Base-by-base conservation (phyloP, 1,140 invertebrate species). In the Conopomorpha cramerella region DNA sequence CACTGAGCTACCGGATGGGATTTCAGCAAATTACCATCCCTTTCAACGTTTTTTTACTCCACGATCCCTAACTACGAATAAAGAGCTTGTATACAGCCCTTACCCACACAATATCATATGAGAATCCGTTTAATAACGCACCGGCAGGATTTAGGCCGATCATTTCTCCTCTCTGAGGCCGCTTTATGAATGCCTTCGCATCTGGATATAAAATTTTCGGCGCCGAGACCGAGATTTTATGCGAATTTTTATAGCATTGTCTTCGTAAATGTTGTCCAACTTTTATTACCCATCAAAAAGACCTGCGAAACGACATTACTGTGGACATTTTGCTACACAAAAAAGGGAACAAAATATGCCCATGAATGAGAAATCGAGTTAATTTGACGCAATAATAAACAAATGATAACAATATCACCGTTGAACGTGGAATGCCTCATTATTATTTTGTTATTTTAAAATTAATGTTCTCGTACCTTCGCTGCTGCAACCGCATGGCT, bases 161-260 rank as follows among this genome's bases (percentile, higher is more conserved):
- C 36, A 62, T 59, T 56, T 47, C 39, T 47, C 34, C 39, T 47
- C 50, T 45, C 44, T 43, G 52, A n/a, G n/a, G n/a, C n/a, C n/a
- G n/a, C 34, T 59, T 63, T 67, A 63, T 59, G 58, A 63, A 59
- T 43, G 46, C 47, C 40, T 52, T 45, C 54, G 45, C 62, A 59
- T 47, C 40, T 38, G 37, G 46, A 37, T 51, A 57, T 57, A 68
- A 68, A 67, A 58, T 51, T 59, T 66, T 68, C 55, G 59, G 62
- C 62, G 64, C 55, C 62, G 54, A 53, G 55, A 66, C 55, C 62
- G 54, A 53, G 55, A 66, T 68, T 71, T 68, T 71, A 71, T 65
- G 54, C 50, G 59, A 55, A 65, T 58, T 71, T 66, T 71, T 71
- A 67, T 60, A 45, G 48, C 55, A 66, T 62, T 71, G 66, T 67